Evolutionary conservation across 2,113 vertebrate species (phyloP).

Genomic region (Tachycineta bicolor): DNA sequence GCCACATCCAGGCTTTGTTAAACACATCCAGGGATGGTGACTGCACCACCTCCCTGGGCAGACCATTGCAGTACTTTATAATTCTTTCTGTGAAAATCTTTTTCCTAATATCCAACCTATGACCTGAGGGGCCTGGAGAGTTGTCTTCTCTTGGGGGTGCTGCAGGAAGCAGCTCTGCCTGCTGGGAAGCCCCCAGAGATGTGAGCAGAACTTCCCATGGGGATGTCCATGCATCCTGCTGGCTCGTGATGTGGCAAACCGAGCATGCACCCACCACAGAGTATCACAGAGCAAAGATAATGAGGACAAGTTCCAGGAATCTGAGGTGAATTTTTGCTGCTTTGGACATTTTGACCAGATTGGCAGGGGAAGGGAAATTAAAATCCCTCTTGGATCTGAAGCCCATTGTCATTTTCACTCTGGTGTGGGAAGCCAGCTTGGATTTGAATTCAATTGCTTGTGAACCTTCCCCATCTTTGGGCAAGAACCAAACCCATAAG

Average conservation of each 20-base stretch:
- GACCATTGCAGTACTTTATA: neutral
- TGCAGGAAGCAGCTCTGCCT: neutral
- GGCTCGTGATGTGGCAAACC: neutral
- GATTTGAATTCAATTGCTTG: conserved; percentile 3
- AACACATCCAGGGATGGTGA: neutral
- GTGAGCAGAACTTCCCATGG: neutral
- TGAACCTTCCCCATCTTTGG: neutral
- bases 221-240: neutral
- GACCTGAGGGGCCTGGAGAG: neutral
- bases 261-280: neutral
- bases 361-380: neutral
- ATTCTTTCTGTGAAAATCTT: neutral
- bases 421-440: neutral
- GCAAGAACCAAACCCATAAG: neutral
- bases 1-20: neutral
- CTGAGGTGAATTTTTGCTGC: neutral
- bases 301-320: neutral
- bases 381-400: neutral
- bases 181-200: neutral
- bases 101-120: neutral
- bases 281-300: neutral
- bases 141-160: neutral
- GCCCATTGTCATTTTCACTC: neutral
- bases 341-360: conserved; percentile 2
- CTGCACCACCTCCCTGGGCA: neutral